Conservation (phyloP, 2,113 vertebrate genomes). For the Nothocercus nigrocapillus region DNA sequence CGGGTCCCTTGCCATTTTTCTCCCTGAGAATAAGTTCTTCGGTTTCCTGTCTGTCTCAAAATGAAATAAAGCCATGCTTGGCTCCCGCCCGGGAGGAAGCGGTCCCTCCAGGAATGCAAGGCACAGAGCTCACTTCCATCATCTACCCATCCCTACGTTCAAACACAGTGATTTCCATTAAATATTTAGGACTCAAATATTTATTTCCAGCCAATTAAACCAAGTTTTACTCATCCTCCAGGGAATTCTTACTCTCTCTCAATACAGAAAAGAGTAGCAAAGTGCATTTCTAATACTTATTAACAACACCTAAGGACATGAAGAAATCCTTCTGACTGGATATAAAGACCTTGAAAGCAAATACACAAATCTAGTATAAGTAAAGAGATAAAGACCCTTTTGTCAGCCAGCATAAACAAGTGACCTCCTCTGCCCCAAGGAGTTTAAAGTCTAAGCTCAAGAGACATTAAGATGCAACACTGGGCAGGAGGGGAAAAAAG, state of each 20-base stretch:
- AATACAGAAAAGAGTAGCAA: background rate
- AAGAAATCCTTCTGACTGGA: background rate
- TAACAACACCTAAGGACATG: background rate
- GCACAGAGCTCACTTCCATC: slow-evolving; percentile 12
- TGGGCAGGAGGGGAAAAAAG: too few relatives aligned
- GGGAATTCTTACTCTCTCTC: slow-evolving; percentile 11
- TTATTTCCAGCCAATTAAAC: slow-evolving; percentile 51
- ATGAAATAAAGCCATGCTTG: slow-evolving; percentile 61
- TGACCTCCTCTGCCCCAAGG: background rate
- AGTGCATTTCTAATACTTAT: background rate
- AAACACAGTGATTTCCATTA: slow-evolving; percentile 45
- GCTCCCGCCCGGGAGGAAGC: background rate
- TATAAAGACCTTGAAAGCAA: background rate
- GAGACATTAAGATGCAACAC: background rate
- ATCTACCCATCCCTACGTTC: background rate
- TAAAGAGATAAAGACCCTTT: background rate
- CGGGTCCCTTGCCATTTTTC: slow-evolving; percentile 42
- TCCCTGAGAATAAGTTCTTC: slow-evolving; percentile 56
- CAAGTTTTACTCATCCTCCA: background rate
- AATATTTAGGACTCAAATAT: slow-evolving; percentile 62
- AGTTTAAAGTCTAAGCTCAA: background rate
- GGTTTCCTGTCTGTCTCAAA: slow-evolving; percentile 47
- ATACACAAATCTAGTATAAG: background rate
- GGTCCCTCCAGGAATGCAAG: slow-evolving; percentile 30
- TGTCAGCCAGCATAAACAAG: background rate